phyloP scores from a whole-genome alignment of 2,888 invertebrate genomes.

The Cylloceria caligata region DNA sequence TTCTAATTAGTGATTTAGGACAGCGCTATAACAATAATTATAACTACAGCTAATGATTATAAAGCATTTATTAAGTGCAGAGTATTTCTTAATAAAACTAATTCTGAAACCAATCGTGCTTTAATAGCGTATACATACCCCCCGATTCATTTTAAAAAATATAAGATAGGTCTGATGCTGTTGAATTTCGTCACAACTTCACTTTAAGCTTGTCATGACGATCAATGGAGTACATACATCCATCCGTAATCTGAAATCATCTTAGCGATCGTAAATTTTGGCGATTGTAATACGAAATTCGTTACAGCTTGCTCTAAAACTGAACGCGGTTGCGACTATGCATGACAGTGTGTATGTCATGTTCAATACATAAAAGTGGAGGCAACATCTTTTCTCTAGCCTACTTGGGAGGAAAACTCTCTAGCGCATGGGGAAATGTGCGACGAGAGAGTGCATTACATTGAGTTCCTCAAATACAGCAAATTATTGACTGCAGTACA shows the following conservation, averaged over 20 bases:
- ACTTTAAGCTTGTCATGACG: background rate
- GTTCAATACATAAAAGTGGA: too few relatives aligned
- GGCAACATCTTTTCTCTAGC: too few relatives aligned
- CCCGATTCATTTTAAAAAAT: background rate
- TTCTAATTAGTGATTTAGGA: constrained; percentile 84
- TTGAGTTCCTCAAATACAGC: background rate
- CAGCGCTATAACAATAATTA: constrained; percentile 84
- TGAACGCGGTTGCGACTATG: too few relatives aligned
- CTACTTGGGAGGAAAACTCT: too few relatives aligned
- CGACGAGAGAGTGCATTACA: background rate
- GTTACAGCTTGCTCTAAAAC: too few relatives aligned
- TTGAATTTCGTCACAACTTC: background rate
- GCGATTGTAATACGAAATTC: too few relatives aligned
- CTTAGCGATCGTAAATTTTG: background rate
- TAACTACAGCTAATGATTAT: constrained; percentile 83
- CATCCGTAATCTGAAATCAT: background rate
- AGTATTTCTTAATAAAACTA: constrained; percentile 85
- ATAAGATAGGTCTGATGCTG: background rate
- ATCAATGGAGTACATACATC: background rate
- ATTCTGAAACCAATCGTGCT: constrained; percentile 78
- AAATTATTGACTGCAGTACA: background rate
- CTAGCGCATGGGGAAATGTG: too few relatives aligned
- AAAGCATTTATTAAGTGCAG: constrained; percentile 85
- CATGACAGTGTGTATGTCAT: too few relatives aligned
- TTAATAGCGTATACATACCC: background rate